Base-by-base conservation (phyloP, 2,797 vertebrate species). In the Halcyon chelicuti region DNA sequence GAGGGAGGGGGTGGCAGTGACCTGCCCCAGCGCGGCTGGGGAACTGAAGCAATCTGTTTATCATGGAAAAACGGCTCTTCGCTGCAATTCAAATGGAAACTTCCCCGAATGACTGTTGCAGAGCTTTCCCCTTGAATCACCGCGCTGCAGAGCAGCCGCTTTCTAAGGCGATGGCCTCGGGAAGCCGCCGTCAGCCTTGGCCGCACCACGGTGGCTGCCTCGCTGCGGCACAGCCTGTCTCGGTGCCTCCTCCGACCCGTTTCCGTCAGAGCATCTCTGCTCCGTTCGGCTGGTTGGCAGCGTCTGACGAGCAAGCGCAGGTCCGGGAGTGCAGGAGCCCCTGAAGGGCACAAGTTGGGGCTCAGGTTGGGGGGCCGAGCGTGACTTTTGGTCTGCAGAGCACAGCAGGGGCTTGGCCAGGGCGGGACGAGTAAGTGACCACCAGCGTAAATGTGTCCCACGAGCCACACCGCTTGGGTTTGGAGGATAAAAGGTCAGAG, bases 81-180 rank as follows among this genome's bases (percentile, higher is more conserved):
- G 89, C 80, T 62, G 95, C 87, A 82, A 93, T 95, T 96, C 94
- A 96, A 85, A 95, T 52, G 93, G 96, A 97, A 97, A 97, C 95
- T 96, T 96, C 95, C 95, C 91, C 70, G 95, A 95, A 96, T 95
- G 96, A 95, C 70, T 95, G 61, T 93, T 82, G 85, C 95, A 76
- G 89, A 96, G 95, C 94, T 96, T 96, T 96, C 90, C 91, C 89
- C 95, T 91, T 95, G 96, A 97, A 97, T 95, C 93, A 92, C 83
- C 52, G 2, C 2, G 15, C 52, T 75, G 89, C 95, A 42, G 5
- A 65, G 60, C 88, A 44, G 82, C 47, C 3, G 61, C 88, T 96
- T 84, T 95, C 96, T 21, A 86, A 96, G 82, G 70, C 3, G 78
- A 63, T 94, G 91, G 80, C 76, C 72, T 89, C 7, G 31, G 84